These are phyloP conservation scores for Puffinus mauretanicus DNA, from an alignment of 2,113 vertebrate species.

Conservation along the genomic window DNA sequence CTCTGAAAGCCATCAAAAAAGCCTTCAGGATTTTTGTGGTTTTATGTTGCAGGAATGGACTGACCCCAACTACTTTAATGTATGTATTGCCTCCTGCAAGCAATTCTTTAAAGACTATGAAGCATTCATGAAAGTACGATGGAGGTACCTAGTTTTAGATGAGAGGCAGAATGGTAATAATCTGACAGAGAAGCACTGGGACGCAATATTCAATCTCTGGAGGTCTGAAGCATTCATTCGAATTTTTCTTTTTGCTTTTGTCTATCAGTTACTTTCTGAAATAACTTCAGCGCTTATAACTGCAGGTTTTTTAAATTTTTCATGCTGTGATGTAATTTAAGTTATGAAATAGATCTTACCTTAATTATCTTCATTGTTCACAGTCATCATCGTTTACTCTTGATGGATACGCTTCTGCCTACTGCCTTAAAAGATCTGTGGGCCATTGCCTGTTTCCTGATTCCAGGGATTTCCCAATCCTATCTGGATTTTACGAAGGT, in stretches of 20 bases:
- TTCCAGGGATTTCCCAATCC: constrained; percentile 83
- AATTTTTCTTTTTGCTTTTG: neutral
- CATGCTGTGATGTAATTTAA: neutral
- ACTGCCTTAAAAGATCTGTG: constrained; percentile 86
- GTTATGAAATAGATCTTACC: neutral
- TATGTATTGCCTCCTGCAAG: constrained; percentile 87
- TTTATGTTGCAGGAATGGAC: constrained; percentile 76
- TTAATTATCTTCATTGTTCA: neutral
- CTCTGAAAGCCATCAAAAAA: neutral
- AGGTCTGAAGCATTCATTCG: constrained; percentile 71
- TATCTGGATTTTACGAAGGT: constrained; percentile 81
- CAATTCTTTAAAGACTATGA: constrained; percentile 81
- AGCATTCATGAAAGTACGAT: constrained; percentile 77
- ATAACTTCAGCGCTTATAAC: neutral
- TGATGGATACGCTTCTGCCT: constrained; percentile 84
- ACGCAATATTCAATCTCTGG: constrained; percentile 79
- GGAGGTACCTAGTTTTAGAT: constrained; percentile 84
- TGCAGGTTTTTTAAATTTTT: neutral
- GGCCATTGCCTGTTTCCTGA: constrained; percentile 88
- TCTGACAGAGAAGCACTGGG: constrained; percentile 86
- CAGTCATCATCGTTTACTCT: constrained; percentile 84
- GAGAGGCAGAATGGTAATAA: constrained; percentile 86
- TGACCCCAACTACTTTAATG: constrained; percentile 80
- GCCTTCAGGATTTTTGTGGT: neutral
- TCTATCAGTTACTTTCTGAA: neutral